These are phyloP conservation scores for Caenorhabditis afra DNA, from an alignment of 2,888 invertebrate genomes.

Conservation along the genomic window DNA sequence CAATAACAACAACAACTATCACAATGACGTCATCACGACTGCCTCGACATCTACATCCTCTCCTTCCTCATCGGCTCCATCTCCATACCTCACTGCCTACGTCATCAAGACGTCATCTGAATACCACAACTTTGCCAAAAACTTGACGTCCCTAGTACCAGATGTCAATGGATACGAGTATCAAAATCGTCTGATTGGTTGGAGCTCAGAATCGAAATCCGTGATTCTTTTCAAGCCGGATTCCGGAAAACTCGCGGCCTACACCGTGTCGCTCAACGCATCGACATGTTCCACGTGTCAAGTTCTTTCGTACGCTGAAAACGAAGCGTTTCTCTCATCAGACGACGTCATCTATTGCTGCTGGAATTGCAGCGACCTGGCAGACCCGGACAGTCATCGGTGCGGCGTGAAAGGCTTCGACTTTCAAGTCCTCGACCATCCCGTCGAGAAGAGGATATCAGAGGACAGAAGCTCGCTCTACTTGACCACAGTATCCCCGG, in stretches of 20 bases:
- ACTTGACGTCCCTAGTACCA: slow-evolving; percentile 20
- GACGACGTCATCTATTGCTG: slow-evolving; percentile 35
- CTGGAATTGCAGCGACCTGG: slow-evolving; percentile 7
- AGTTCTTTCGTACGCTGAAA: slow-evolving; percentile 6
- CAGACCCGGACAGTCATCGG: slow-evolving; percentile 2
- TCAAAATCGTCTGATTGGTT: slow-evolving; percentile 28
- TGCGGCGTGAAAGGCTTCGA: slow-evolving; percentile 23
- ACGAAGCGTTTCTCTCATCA: background rate
- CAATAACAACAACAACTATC: slow-evolving; percentile 40
- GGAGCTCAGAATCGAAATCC: background rate
- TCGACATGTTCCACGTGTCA: slow-evolving; percentile 10
- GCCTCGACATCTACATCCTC: slow-evolving; percentile 16
- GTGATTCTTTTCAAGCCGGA: slow-evolving; percentile 12
- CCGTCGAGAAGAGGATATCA: slow-evolving; percentile 37
- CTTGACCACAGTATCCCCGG: slow-evolving; percentile 12
- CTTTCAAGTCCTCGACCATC: slow-evolving; percentile 13
- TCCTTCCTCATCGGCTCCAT: background rate
- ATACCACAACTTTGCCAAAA: slow-evolving; percentile 22
- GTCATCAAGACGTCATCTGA: slow-evolving; percentile 44
- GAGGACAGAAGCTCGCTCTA: slow-evolving; percentile 12
- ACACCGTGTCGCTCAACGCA: background rate
- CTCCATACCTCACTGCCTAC: slow-evolving; percentile 19
- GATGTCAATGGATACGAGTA: slow-evolving; percentile 18
- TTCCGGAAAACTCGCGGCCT: background rate
- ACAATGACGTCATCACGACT: slow-evolving; percentile 28